These are phyloP conservation scores for Phocides pigmalion DNA, from an alignment of 1,140 invertebrate genomes.

Conservation along the genomic window DNA sequence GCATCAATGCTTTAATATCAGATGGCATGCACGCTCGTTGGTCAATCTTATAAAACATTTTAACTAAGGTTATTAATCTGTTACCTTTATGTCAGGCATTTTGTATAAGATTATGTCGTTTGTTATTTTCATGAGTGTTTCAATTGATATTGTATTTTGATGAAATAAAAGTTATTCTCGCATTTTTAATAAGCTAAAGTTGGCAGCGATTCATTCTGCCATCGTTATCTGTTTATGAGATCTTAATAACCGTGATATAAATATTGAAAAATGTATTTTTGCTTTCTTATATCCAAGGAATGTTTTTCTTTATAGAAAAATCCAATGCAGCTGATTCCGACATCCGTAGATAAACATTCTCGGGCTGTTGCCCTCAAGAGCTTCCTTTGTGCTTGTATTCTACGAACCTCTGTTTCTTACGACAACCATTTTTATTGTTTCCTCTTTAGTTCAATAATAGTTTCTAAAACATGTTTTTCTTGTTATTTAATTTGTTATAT, in stretches of 20 bases:
- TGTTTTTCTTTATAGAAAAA: neutral
- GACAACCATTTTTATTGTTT: constrained; percentile 6
- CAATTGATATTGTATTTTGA: no score
- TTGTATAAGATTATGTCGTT: no score
- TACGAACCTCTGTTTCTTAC: constrained; percentile 7
- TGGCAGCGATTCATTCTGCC: no score
- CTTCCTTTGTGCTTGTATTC: constrained; percentile 5
- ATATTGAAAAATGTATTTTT: neutral
- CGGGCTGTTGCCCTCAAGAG: constrained; percentile 7
- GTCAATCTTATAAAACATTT: no score
- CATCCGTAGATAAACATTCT: constrained; percentile 8
- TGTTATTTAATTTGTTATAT: neutral
- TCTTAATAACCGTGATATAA: neutral
- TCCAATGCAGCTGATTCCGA: neutral
- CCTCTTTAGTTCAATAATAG: neutral
- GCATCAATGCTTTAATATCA: no score
- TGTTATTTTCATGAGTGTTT: no score
- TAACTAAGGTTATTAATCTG: no score
- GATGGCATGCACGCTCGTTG: no score
- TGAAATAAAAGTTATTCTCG: no score
- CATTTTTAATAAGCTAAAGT: no score
- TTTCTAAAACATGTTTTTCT: neutral
- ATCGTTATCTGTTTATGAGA: neutral
- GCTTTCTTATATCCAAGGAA: neutral
- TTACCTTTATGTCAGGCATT: no score